Evolutionary conservation across 2,797 vertebrate genomes (phyloP), one percentile per base, ranked within the genome.

Genomic region (Melanotaenia parkinsoni): DNA sequence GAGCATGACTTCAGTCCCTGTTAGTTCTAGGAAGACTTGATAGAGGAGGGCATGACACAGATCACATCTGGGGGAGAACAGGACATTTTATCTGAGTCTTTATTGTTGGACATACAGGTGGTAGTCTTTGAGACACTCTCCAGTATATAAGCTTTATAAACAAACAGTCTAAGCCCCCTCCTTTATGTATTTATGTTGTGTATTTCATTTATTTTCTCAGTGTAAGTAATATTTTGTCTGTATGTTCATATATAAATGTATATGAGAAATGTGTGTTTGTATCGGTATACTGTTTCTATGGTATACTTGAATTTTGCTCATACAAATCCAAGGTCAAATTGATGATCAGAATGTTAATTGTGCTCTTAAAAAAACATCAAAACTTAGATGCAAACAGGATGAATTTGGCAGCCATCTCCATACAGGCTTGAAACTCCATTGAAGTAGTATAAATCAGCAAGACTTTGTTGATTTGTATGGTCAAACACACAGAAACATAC

Each of bases 401-500:
- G 14, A 28, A 56, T 30, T 56, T 28, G 6, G 16, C 13, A 6
- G 13, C 20, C 11, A 33, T 30, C 18, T n/a, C 12, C 8, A 16
- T 13, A 40, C 1, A 13, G 2, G n/a, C 37, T 43, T 60, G 56
- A 2, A 60, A 67, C 0, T n/a, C 0, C 0, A 18, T 1, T 16
- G 3, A 56, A 51, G 5, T 53, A 3, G 32, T 13, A 30, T 22
- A n/a, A 16, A 51, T 26, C 47, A 60, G 24, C 22, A 47, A 57
- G 83, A 90, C 88, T 93, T 92, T 91, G 86, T 74, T 67, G 89
- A 93, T 94, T 94, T 93, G 91, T 90, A 89, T 83, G 81, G 61
- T 77, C 91, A 93, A 94, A 94, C 92, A 83, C 91, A 88, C 91
- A 90, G 81, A 91, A 84, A 91, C 93, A 94, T 95, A 94, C 94